A percentile compares a stretch with the other conserved stretches of the same genome.
These are phyloP conservation scores for Myripristis jacobus DNA, from an alignment of 2,797 vertebrate genomes.

Conservation along the genomic window DNA sequence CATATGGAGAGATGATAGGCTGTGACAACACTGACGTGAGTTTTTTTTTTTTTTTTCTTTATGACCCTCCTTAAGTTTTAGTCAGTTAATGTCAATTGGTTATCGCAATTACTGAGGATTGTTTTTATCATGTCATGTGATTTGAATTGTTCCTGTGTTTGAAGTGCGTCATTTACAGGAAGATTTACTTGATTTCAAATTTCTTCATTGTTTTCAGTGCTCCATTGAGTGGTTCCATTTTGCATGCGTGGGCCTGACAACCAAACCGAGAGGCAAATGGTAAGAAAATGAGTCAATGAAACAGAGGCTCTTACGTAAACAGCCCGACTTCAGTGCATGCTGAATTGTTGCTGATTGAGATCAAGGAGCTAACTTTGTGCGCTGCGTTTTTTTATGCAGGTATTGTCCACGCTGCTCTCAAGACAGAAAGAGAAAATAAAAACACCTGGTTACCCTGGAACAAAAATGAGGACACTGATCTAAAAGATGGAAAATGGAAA, in stretches of 20 bases:
- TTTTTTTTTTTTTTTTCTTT: too few species aligned
- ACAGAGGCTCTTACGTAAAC: background rate
- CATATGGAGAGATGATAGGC: conserved; percentile 99
- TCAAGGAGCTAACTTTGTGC: background rate
- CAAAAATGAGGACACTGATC: conserved; percentile 48
- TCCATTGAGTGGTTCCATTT: conserved; percentile 99
- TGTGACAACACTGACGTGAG: conserved; percentile 99
- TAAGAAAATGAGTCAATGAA: conserved; percentile 72
- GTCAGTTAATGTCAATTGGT: background rate
- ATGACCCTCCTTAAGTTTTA: background rate
- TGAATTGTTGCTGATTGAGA: background rate
- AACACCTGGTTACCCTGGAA: conserved; percentile 52
- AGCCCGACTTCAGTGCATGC: background rate
- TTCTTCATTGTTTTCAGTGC: conserved; percentile 82
- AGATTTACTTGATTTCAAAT: conserved; percentile 11
- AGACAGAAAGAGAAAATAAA: conserved; percentile 84
- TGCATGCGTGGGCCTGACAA: conserved; percentile 96
- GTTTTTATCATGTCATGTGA: conserved; percentile 7
- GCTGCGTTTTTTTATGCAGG: conserved; percentile 60
- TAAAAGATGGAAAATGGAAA: conserved; percentile 56
- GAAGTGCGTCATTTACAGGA: conserved; percentile 15
- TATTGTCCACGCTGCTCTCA: conserved; percentile 86
- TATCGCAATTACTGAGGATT: background rate
- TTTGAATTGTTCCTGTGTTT: conserved; percentile 23
- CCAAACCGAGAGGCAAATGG: conserved; percentile 99